Base-by-base conservation (phyloP, 2,113 vertebrate genomes). In the Struthidea cinerea region DNA sequence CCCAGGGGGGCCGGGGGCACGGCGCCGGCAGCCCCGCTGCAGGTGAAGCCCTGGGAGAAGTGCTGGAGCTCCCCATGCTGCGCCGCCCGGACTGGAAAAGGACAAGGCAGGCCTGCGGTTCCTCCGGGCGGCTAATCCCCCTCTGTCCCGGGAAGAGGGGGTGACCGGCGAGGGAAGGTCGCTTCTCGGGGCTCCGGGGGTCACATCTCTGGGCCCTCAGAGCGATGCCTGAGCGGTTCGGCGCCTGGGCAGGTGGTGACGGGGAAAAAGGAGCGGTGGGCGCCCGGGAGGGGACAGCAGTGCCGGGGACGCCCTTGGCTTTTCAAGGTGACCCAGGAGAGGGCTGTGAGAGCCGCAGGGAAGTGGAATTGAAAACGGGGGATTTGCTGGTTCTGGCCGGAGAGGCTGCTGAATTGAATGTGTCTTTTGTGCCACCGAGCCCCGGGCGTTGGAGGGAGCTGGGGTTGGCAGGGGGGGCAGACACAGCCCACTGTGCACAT, bases 31-130 rank as follows among this genome's bases (percentile, higher is more conserved):
- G 41, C 56, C 65, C 32, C 18, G 5, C 87, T 21, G 77, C 74
- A 41, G 67, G 33, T 73, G 92, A 83, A 64, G 69, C 42, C 32
- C 47, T 13, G 52, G 56, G 39, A 81, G 60, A 30, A 55, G 89
- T 32, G 60, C 81, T 5, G n/a, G 41, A 61, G 70, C 55, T 21
- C 16, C 70, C 61, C 41, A 68, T 84, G 91, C 89, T 89, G 80
- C 8, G 3, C 65, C 15, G 5, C 20, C 32, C 18, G 3, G 57
- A 64, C 37, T 92, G 93, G 91, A 91, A 89, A 73, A 92, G 91
- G 49, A 92, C 74, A 76, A 93, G 89, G 93, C 84, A 95, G 93
- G 96, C 87, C 89, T 69, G 76, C 6, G 16, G 68, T 55, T 86
- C 41, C 47, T 78, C 37, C 27, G 2, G 49, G 47, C 8, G 2